A percentile compares a stretch with the other conserved stretches of the same genome.
Conservation (phyloP, 2,113 vertebrate genomes). For the Garra rufa region DNA sequence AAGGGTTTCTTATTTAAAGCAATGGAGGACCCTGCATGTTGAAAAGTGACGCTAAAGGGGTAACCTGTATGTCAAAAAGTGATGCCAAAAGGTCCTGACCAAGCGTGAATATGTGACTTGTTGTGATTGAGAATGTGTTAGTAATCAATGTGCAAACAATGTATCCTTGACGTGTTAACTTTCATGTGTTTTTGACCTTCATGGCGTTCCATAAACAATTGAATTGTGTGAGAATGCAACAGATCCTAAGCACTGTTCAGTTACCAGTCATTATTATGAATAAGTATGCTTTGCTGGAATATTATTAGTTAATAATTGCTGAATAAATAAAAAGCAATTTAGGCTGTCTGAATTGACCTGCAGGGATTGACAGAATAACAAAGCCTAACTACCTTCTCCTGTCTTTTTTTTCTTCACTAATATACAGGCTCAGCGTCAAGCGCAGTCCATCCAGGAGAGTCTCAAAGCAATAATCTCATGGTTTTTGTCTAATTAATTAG, state of each 20-base stretch:
- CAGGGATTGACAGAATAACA: constrained; percentile 14
- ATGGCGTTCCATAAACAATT: not conserved
- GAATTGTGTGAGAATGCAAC: not conserved
- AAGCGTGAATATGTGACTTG: too few species aligned
- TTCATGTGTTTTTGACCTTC: too few species aligned
- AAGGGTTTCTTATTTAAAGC: too few species aligned
- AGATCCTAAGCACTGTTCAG: not conserved
- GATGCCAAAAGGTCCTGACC: too few species aligned
- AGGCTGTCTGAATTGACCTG: not conserved
- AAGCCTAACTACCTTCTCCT: constrained; percentile 44
- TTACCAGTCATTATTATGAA: not conserved
- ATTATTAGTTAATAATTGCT: not conserved
- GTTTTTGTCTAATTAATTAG: constrained; percentile 93
- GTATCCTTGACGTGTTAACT: too few species aligned
- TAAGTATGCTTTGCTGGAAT: not conserved
- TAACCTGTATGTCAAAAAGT: too few species aligned
- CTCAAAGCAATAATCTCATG: constrained; percentile 88
- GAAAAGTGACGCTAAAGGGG: too few species aligned
- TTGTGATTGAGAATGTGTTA: too few species aligned
- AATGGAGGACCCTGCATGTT: too few species aligned
- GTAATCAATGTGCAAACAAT: too few species aligned
- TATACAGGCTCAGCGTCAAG: constrained; percentile 68
- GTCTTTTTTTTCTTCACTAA: constrained; percentile 43
- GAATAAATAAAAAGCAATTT: not conserved
- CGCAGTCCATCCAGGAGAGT: constrained; percentile 80